Evolutionary conservation across 2,113 vertebrate species (phyloP).

Genomic region (Lynx canadensis): DNA sequence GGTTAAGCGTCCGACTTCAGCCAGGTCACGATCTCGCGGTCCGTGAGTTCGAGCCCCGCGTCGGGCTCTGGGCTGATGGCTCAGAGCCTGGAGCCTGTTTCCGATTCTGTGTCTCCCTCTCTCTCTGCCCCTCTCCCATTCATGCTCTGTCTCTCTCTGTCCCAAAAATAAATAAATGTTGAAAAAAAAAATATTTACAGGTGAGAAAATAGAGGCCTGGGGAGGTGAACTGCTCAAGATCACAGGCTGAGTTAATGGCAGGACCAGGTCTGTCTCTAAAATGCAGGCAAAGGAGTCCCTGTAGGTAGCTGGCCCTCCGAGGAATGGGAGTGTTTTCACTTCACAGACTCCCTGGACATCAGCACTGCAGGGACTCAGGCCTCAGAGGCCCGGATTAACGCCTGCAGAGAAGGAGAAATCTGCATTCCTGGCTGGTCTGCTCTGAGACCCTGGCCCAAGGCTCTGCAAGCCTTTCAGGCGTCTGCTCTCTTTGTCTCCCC

Average conservation of each 20-base stretch:
- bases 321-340: not conserved
- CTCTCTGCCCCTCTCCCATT: too few relatives aligned
- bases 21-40: too few relatives aligned
- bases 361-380: not conserved
- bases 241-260: not conserved
- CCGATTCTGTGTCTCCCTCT: too few relatives aligned
- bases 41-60: too few relatives aligned
- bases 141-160: too few relatives aligned
- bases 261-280: not conserved
- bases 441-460: not conserved
- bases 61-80: too few relatives aligned
- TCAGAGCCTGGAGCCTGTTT: too few relatives aligned
- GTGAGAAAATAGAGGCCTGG: not conserved
- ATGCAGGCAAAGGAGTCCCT: not conserved
- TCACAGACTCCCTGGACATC: not conserved
- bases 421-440: not conserved
- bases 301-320: not conserved
- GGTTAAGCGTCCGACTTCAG: too few relatives aligned
- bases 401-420: not conserved
- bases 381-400: not conserved
- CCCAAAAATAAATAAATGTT: too few relatives aligned
- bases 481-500: not conserved
- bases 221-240: not conserved
- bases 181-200: not conserved
- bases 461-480: not conserved